Percentiles rank a stretch among this genome's conserved stretches.
Conservation (phyloP, 1,140 invertebrate genomes). For the Sminthurinus signatus region DNA sequence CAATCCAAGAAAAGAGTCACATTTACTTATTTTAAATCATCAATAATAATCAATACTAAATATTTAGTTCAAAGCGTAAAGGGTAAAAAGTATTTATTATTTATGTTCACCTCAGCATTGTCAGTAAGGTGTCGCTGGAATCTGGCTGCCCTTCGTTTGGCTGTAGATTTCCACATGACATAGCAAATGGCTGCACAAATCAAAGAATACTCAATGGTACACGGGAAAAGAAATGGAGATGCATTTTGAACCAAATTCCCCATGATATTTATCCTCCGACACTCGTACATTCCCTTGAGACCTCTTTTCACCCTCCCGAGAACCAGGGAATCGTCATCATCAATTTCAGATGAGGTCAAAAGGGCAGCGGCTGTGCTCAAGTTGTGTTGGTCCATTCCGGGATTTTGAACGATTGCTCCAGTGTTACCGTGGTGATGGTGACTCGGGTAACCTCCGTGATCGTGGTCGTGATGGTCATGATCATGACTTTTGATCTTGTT, state of each 20-base stretch:
- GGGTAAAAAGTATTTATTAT: too few species aligned
- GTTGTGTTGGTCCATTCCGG: too few species aligned
- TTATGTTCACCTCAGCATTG: neutral
- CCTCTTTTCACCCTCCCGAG: slow-evolving; percentile 20
- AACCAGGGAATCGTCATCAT: neutral
- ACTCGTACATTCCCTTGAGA: slow-evolving; percentile 66
- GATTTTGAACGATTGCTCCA: too few species aligned
- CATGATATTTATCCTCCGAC: slow-evolving; percentile 81
- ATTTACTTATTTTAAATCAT: neutral
- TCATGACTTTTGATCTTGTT: slow-evolving; percentile 8
- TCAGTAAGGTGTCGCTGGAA: neutral
- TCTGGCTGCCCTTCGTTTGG: slow-evolving; percentile 16
- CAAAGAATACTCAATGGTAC: slow-evolving; percentile 87
- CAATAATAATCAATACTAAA: neutral
- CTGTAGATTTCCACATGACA: slow-evolving; percentile 88
- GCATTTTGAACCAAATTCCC: slow-evolving; percentile 83
- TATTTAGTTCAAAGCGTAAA: neutral
- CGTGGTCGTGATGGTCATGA: neutral
- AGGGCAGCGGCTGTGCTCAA: too few species aligned
- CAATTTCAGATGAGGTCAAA: too few species aligned
- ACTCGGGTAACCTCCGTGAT: neutral
- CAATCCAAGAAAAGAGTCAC: neutral
- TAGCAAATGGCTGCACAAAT: slow-evolving; percentile 92
- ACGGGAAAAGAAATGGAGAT: slow-evolving; percentile 84
- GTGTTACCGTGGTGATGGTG: neutral